Percentiles rank a stretch among this genome's conserved stretches.
Evolutionary conservation across 2,888 invertebrate species (phyloP).

Genomic region (Gymnocheta viridis): DNA sequence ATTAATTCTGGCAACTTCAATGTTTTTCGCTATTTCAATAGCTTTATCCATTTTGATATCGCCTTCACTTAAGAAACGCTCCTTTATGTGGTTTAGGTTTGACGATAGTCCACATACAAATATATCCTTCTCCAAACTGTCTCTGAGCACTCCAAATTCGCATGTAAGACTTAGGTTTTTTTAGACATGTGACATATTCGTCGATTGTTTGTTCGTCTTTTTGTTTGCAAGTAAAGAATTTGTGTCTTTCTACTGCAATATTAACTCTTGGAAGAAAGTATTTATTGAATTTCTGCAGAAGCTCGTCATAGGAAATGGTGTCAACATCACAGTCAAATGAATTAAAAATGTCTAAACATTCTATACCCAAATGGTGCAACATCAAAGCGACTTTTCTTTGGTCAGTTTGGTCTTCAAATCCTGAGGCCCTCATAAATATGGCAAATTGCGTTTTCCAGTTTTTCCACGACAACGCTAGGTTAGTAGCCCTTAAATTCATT

Average conservation of each 20-base stretch:
- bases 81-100: not conserved
- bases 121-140: not conserved
- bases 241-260: not conserved
- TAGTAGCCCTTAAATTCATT: no score
- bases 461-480: not conserved
- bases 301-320: no score
- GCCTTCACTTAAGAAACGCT: not conserved
- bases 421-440: not conserved
- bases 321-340: no score
- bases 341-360: no score
- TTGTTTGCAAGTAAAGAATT: not conserved
- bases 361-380: conserved; percentile 5
- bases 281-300: no score
- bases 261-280: not conserved
- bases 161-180: not conserved
- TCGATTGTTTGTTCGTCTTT: not conserved
- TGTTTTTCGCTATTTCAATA: no score
- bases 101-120: not conserved
- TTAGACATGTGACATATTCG: not conserved
- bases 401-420: not conserved
- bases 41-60: not conserved
- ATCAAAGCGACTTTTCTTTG: not conserved
- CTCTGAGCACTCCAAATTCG: not conserved
- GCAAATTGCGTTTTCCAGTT: not conserved
- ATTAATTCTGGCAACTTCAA: not conserved